Evolutionary conservation across 2,888 invertebrate genomes (phyloP).

Genomic region (Drosophila eohydei): DNA sequence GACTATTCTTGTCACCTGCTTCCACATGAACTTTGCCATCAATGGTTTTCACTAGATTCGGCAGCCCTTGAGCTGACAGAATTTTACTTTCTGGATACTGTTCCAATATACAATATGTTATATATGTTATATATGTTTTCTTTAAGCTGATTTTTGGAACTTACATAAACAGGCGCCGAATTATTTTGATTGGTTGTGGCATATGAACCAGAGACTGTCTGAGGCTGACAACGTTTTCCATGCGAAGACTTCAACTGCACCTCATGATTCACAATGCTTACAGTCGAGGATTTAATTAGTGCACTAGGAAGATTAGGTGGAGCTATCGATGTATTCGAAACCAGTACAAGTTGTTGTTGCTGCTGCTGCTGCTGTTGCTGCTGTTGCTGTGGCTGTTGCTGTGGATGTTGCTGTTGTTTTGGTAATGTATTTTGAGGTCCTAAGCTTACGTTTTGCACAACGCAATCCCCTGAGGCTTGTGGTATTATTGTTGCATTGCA

Average conservation of each 20-base stretch:
- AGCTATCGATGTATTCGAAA: slow-evolving; percentile 52
- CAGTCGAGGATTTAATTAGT: slow-evolving; percentile 63
- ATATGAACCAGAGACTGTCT: slow-evolving; percentile 39
- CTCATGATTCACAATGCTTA: slow-evolving; percentile 49
- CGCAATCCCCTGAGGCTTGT: slow-evolving; percentile 57
- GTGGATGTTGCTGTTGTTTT: slow-evolving; percentile 51
- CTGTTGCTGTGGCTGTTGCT: slow-evolving; percentile 45
- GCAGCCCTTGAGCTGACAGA: slow-evolving; percentile 5
- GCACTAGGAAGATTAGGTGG: slow-evolving; percentile 56
- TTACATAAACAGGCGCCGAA: slow-evolving; percentile 77
- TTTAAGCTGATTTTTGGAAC: slow-evolving; percentile 14
- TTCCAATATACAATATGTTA: neutral
- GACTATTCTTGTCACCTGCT: slow-evolving; percentile 26
- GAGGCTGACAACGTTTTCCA: slow-evolving; percentile 39
- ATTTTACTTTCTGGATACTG: slow-evolving; percentile 64
- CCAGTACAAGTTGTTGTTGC: slow-evolving; percentile 54
- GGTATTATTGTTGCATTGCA: slow-evolving; percentile 87
- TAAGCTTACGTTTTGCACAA: slow-evolving; percentile 68
- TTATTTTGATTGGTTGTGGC: slow-evolving; percentile 71
- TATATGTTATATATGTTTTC: neutral
- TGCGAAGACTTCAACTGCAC: slow-evolving; percentile 43
- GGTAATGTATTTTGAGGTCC: slow-evolving; percentile 76
- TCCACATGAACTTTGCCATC: slow-evolving; percentile 8
- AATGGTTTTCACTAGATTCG: slow-evolving; percentile 8
- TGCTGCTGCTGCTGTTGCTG: slow-evolving; percentile 41